A percentile compares a stretch with the other conserved stretches of the same genome.
phyloP scores from a whole-genome alignment of 2,888 invertebrate species.

The Papilio gigon region DNA sequence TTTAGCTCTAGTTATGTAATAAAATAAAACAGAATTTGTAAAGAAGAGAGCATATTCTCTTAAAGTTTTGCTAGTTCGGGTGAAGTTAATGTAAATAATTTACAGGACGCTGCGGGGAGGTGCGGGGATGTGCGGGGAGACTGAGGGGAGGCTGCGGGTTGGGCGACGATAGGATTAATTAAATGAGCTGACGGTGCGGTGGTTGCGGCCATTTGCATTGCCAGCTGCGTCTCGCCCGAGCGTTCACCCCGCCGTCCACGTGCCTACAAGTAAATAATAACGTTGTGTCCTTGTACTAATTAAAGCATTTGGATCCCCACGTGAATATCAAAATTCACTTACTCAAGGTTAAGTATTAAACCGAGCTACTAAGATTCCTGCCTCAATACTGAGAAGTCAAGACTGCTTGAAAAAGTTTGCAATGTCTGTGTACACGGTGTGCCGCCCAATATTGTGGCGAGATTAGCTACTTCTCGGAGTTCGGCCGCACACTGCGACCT shows the following conservation, averaged over 20 bases:
- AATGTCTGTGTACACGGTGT: too few relatives aligned
- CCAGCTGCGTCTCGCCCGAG: slow-evolving; percentile 11
- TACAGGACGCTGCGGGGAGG: not conserved
- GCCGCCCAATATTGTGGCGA: too few relatives aligned
- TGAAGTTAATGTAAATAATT: slow-evolving; percentile 19
- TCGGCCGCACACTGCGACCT: not conserved
- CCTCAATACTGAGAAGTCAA: too few relatives aligned
- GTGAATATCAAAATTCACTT: not conserved
- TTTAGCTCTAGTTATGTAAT: not conserved
- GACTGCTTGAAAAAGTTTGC: too few relatives aligned
- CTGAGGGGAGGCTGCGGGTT: not conserved
- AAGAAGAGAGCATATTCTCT: too few relatives aligned
- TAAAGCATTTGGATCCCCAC: not conserved
- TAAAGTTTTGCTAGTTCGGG: not conserved
- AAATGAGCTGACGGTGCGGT: slow-evolving; percentile 17
- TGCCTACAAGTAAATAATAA: not conserved
- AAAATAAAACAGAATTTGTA: too few relatives aligned
- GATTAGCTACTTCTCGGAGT: not conserved
- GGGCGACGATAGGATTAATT: slow-evolving; percentile 31
- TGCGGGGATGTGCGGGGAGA: too few relatives aligned
- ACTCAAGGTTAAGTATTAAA: too few relatives aligned
- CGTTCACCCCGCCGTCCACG: not conserved
- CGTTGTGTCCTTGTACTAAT: not conserved
- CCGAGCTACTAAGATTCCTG: too few relatives aligned
- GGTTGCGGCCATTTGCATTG: slow-evolving; percentile 25